A percentile compares a stretch with the other conserved stretches of the same genome.
Evolutionary conservation across 2,797 vertebrate species (phyloP).

Genomic region (Microchirus variegatus): DNA sequence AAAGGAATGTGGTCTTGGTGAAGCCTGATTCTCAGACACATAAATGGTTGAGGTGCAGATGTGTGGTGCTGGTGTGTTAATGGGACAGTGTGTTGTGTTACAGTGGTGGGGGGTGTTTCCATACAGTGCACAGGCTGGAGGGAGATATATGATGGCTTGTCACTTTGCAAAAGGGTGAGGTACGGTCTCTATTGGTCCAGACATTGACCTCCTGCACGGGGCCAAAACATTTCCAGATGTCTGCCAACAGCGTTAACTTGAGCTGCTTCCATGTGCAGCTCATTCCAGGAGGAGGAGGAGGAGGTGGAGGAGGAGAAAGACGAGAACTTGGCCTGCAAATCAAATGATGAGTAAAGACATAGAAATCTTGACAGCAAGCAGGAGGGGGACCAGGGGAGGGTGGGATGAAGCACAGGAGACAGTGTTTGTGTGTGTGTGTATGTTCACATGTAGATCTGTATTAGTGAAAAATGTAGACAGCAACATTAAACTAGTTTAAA

Average conservation of each 20-base stretch:
- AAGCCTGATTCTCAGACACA: neutral
- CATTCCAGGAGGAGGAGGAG: neutral
- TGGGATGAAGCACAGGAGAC: constrained; percentile 11
- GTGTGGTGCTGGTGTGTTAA: constrained; percentile 10
- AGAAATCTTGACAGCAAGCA: constrained; percentile 50
- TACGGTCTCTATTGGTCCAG: constrained; percentile 71
- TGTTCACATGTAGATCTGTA: constrained; percentile 34
- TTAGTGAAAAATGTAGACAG: constrained; percentile 53
- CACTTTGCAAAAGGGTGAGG: constrained; percentile 65
- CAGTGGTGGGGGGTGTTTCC: constrained; percentile 29
- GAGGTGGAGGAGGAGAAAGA: neutral
- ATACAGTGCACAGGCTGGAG: constrained; percentile 44
- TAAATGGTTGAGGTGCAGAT: neutral
- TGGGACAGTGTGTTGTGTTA: neutral
- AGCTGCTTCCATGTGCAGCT: constrained; percentile 46
- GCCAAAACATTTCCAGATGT: constrained; percentile 79
- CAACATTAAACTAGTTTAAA: constrained; percentile 65
- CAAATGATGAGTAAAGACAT: constrained; percentile 51
- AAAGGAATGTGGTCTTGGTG: neutral
- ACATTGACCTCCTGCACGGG: constrained; percentile 72
- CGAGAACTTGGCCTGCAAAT: constrained; percentile 51
- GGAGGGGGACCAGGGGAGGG: constrained; percentile 33
- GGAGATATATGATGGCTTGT: constrained; percentile 74
- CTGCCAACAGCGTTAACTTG: constrained; percentile 64
- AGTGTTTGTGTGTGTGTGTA: constrained; percentile 2